Evolutionary conservation across 2,888 invertebrate genomes (phyloP).

Genomic region (Diogma glabrata): DNA sequence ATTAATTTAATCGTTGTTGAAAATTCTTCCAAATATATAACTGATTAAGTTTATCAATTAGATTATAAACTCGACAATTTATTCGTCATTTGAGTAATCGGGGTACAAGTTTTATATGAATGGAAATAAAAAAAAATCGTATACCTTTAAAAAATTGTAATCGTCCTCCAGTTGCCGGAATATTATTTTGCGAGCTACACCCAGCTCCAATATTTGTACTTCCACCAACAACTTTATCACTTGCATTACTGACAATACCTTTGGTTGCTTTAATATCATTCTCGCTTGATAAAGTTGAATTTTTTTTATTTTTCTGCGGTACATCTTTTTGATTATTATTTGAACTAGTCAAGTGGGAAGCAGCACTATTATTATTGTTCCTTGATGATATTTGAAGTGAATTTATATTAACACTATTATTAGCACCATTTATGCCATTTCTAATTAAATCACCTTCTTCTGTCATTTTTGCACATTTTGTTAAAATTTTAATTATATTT

Average conservation of each 20-base stretch:
- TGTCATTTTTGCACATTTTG: slow-evolving; percentile 58
- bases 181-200: slow-evolving; percentile 6
- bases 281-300: background rate
- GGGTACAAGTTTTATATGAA: too few species aligned
- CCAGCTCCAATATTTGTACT: slow-evolving; percentile 10
- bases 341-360: background rate
- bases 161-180: slow-evolving; percentile 27
- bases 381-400: slow-evolving; percentile 3
- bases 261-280: slow-evolving; percentile 6
- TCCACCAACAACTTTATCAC: slow-evolving; percentile 6
- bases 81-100: background rate
- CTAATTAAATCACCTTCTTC: slow-evolving; percentile 54
- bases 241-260: background rate
- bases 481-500: slow-evolving; percentile 41
- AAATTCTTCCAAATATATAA: too few species aligned
- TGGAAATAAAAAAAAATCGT: background rate
- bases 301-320: background rate
- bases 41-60: background rate
- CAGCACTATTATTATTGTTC: background rate
- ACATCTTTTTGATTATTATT: background rate
- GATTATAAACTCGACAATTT: background rate
- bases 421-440: slow-evolving; percentile 51
- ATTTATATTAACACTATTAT: slow-evolving; percentile 13
- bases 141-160: slow-evolving; percentile 37
- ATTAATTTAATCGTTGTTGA: too few species aligned